Base-by-base conservation (phyloP, 2,797 vertebrate genomes). In the Discoglossus pictus region DNA sequence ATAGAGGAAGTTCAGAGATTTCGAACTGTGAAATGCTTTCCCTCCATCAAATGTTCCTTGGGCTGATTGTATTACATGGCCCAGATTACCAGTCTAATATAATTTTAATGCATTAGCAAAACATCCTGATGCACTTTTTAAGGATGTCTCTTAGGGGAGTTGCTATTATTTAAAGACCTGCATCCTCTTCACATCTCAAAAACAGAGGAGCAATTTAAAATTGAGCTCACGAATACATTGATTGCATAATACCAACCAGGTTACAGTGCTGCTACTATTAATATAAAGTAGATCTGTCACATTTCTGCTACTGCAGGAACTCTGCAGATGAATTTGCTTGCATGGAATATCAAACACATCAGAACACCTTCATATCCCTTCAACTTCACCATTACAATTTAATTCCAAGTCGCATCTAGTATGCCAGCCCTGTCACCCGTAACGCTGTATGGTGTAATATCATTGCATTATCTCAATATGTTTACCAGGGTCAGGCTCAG, bases 271-370 rank as follows among this genome's bases (percentile, higher is more conserved):
- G 21, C 50, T 61, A 34, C 52, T 43, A 27, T 50, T 35, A 31
- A 63, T 56, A 50, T 35, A 50, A 50, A 58, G 42, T 61, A 63
- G 68, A 64, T 59, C 51, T 51, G 36, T 52, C 46, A 63, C 60
- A 65, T 39, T 42, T 71, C n/a, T 40, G 42, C 15, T 65, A 51
- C 44, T 64, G 68, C 61, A 59, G 68, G 46, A 63, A 50, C 51
- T 50, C 55, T 63, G 60, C 68, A 63, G 68, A 63, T 63, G 44
- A 23, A 58, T 59, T 15, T 64, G 53, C 61, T 44, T 65, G 46
- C 59, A 27, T 11, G 13, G 27, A 64, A 65, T 38, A 59, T 46
- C 20, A 64, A 64, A 50, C 17, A 44, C 25, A 18, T 40, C 52
- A 16, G n/a, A 39, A 21, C 53, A 31, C 18, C 23, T 16, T 68